These are phyloP conservation scores for Calosoma granatense DNA, from an alignment of 1,140 invertebrate species.

Conservation along the genomic window DNA sequence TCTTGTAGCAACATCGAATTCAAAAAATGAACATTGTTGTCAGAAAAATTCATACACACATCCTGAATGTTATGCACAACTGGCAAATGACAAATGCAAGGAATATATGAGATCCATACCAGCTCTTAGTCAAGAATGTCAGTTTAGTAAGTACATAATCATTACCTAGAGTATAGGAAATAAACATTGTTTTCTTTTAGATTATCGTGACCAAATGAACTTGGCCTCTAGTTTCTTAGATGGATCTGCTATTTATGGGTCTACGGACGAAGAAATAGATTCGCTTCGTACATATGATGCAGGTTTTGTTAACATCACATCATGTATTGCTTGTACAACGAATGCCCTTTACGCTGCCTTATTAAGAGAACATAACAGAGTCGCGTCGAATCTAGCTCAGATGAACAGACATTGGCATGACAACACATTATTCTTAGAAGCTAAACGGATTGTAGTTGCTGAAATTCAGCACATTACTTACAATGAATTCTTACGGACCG, in stretches of 20 bases:
- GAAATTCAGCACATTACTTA: conserved; percentile 79
- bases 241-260: conserved; percentile 78
- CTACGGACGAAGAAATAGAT: conserved; percentile 53
- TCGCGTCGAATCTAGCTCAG: conserved; percentile 58
- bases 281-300: conserved; percentile 63
- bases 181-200: conserved; percentile 31
- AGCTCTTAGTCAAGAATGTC: conserved; percentile 47
- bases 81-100: conserved; percentile 43
- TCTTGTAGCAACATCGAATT: conserved; percentile 54
- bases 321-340: conserved; percentile 45
- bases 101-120: conserved; percentile 68
- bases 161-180: conserved; percentile 1
- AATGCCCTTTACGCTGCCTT: conserved; percentile 54
- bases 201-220: conserved; percentile 75
- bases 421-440: conserved; percentile 66
- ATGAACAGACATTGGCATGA: conserved; percentile 83
- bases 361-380: conserved; percentile 70
- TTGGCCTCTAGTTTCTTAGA: conserved; percentile 79
- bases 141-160: conserved; percentile 42
- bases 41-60: conserved; percentile 30
- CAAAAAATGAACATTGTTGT: conserved; percentile 27
- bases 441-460: conserved; percentile 63
- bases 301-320: conserved; percentile 52
- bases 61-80: conserved; percentile 43
- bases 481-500: conserved; percentile 72